phyloP scores from a whole-genome alignment of 2,113 vertebrate genomes.

The Dinomys branickii region DNA sequence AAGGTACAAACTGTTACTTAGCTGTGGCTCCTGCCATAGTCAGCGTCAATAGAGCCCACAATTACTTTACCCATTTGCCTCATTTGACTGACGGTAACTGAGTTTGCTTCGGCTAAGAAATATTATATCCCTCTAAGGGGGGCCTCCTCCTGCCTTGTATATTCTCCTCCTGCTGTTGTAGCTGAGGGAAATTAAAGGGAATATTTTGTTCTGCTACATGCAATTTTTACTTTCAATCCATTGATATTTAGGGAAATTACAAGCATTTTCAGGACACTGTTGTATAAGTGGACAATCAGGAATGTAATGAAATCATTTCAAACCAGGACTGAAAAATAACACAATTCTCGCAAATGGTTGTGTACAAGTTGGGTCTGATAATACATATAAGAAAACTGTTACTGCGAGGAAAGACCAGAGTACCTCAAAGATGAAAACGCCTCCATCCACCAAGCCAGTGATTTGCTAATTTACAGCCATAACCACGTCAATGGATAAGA shows the following conservation, averaged over 20 bases:
- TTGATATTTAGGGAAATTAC: slow-evolving; percentile 43
- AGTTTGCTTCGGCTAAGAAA: slow-evolving; percentile 18
- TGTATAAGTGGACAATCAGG: background rate
- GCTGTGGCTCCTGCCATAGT: background rate
- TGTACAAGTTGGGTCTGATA: background rate
- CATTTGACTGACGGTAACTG: slow-evolving; percentile 62
- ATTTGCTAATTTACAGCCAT: background rate
- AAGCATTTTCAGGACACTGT: background rate
- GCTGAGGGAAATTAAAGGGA: background rate
- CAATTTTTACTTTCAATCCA: slow-evolving; percentile 15
- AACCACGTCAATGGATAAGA: background rate
- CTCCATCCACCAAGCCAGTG: background rate
- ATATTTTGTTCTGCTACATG: background rate
- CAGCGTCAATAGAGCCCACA: background rate
- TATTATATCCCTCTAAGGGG: background rate
- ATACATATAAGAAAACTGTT: background rate
- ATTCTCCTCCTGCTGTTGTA: background rate
- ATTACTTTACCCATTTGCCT: slow-evolving; percentile 22
- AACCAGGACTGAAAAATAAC: background rate
- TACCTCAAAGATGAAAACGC: background rate
- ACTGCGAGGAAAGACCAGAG: background rate
- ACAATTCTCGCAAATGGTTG: background rate
- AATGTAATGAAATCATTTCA: background rate
- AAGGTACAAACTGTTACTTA: slow-evolving; percentile 1
- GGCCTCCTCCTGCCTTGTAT: background rate